Base-by-base conservation (phyloP, 1,140 invertebrate species). In the Adoxophyes honmai region DNA sequence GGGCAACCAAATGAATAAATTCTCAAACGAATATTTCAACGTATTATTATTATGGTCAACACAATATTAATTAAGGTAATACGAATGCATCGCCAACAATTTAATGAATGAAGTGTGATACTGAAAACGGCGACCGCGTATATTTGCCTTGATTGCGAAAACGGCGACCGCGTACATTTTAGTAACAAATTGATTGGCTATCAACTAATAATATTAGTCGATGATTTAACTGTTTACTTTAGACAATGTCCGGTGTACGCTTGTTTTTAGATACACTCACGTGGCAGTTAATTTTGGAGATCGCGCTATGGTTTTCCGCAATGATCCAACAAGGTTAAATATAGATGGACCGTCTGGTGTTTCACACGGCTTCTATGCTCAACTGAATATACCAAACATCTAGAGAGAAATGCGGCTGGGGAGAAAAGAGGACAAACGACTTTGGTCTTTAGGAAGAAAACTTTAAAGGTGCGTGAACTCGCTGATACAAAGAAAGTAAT, bases 241-340 rank as follows among this genome's bases (percentile, higher is more conserved):
- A 48, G 6, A 4, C 28, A 9, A 8, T 13, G 36, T 34, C 16
- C 5, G 21, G 21, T 28, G 21, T 28, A 28, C 6, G 21, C 2
- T n/a, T n/a, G 21, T 6, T 28, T 28, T 28, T 28, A 28, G 21
- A 38, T 6, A 33, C 35, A 60, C 6, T 39, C 18, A 34, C 38
- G 21, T 28, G 59, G 53, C 0, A 58, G 55, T 66, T 75, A 64
- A 68, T 62, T 73, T 77, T 64, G 55, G 74, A 60, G 59, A 65
- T 67, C 60, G 59, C 57, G 64, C 52, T 48, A 11, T 11, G 54
- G 39, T 53, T 21, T 60, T 70, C 65, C 52, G 62, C 64, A 35
- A 64, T 68, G 59, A 72, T 75, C 56, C 66, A 65, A 69, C 52
- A 52, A 21, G 55, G 53, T 62, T 73, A 72, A 68, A 70, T 70